A percentile compares a stretch with the other conserved stretches of the same genome.
Evolutionary conservation across 2,888 invertebrate species (phyloP).

Genomic region (Caenorhabditis angaria): DNA sequence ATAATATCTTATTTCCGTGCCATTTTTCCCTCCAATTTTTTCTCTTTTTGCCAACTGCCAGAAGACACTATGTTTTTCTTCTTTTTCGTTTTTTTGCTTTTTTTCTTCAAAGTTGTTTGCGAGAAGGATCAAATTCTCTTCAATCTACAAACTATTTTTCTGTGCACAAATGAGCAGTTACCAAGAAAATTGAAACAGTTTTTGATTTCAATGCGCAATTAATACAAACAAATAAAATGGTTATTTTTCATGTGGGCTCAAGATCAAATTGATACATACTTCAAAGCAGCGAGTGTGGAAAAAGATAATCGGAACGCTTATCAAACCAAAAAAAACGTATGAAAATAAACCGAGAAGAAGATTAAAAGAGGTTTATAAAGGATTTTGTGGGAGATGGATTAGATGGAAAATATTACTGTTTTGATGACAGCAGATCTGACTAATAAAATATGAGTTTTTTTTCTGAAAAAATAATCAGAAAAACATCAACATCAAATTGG

Average conservation of each 20-base stretch:
- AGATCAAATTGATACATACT: not conserved
- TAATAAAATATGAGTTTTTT: no score
- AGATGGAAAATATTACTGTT: no score
- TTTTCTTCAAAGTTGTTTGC: slow-evolving; percentile 8
- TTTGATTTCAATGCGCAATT: slow-evolving; percentile 1
- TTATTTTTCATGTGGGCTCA: not conserved
- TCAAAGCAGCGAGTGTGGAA: not conserved
- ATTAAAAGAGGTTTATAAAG: not conserved
- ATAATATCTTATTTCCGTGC: slow-evolving; percentile 4
- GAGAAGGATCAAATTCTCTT: slow-evolving; percentile 7
- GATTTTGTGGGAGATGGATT: not conserved
- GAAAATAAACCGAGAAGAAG: not conserved
- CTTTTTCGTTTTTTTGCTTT: not conserved
- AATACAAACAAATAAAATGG: slow-evolving; percentile 2
- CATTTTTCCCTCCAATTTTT: not conserved
- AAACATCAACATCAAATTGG: no score
- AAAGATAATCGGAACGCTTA: not conserved
- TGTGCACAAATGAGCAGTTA: no score
- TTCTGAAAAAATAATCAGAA: no score
- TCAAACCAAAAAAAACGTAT: not conserved
- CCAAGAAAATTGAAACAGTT: not conserved
- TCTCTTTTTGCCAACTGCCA: slow-evolving; percentile 2
- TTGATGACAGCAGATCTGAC: no score
- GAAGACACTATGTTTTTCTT: not conserved
- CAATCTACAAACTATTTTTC: not conserved